phyloP scores from a whole-genome alignment of 2,113 vertebrate genomes.

The Aythya baeri region DNA sequence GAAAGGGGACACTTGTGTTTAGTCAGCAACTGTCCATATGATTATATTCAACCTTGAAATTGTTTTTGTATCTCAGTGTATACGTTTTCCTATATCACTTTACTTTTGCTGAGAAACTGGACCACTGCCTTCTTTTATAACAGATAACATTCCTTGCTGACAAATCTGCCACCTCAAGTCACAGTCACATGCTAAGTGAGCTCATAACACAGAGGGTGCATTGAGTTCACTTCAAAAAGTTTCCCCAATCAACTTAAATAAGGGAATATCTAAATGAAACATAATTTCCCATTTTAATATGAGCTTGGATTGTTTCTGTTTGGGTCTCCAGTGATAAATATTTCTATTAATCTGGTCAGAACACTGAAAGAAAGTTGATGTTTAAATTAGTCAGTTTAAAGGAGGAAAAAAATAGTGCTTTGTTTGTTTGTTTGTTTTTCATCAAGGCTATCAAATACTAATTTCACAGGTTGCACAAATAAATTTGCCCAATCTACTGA shows the following conservation, averaged over 20 bases:
- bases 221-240: not conserved
- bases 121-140: not conserved
- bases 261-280: not conserved
- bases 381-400: not conserved
- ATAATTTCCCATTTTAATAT: not conserved
- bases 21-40: not conserved
- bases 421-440: not conserved
- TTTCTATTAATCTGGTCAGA: constrained; percentile 10
- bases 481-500: not conserved
- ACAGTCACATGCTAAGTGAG: not conserved
- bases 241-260: not conserved
- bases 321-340: not conserved
- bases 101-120: not conserved
- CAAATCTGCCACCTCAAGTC: not conserved
- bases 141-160: not conserved
- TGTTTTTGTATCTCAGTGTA: not conserved
- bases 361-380: not conserved
- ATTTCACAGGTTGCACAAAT: not conserved
- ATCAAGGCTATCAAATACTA: not conserved
- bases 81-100: not conserved
- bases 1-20: not conserved
- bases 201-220: not conserved
- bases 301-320: not conserved
- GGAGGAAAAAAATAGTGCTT: not conserved
- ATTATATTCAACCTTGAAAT: not conserved